Base-by-base conservation (phyloP, 2,888 invertebrate species). In the Epinotia bilunana region DNA sequence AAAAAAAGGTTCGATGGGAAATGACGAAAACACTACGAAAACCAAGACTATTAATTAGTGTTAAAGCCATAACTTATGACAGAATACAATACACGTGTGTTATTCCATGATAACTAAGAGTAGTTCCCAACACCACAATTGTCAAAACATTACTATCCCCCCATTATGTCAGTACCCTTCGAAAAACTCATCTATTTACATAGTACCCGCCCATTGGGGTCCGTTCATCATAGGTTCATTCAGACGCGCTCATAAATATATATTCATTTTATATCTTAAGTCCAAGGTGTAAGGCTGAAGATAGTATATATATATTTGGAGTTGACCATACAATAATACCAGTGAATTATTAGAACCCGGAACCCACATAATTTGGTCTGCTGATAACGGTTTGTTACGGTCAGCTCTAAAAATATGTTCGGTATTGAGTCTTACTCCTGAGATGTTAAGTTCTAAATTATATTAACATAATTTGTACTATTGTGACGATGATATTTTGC, bases 121-220 rank as follows among this genome's bases (percentile, higher is more conserved):
- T 49, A 49, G 5, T 49, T 12, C 49, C 49, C 16, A 16, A 49
- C 13, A 49, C 49, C 16, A 49, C 13, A 16, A 13, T 49, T 13
- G 49, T 13, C 16, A 49, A 49, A 13, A 5, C 2, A 39, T 39
- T 9, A 39, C 39, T 9, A 39, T 39, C 16, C 60, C 16, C 4
- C 28, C 2, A 16, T 60, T 60, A 33, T 9, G 28, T 43, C 18
- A 3, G 43, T 63, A 43, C 63, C 43, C 43, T 63, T 20, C n/a
- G 63, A 20, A 39, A 63, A 43, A 63, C 43, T 43, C n/a, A 12
- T 12, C 3, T 20, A 63, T 63, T 63, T 63, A 63, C 63, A 63
- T 63, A 63, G 33, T n/a, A 39, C 11, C 33, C 62, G 20, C 18
- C 63, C 63, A 63, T 63, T 43, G 9, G 63, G 63, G 18, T 43